Percentiles rank a stretch among this genome's conserved stretches.
Conservation (phyloP, 1,140 invertebrate species). For the Heliconius congener region DNA sequence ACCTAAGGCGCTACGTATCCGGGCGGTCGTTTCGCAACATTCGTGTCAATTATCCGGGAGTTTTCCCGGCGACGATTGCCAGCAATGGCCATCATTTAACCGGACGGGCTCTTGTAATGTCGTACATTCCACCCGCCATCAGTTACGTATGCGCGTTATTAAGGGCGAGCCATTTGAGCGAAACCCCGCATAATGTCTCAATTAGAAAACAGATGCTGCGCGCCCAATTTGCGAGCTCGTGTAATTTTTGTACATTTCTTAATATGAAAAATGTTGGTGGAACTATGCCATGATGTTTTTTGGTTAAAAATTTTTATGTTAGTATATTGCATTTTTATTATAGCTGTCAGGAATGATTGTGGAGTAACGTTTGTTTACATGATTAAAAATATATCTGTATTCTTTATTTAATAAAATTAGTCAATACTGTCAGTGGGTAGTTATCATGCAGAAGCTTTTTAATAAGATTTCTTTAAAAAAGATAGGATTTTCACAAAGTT, state of each 20-base stretch:
- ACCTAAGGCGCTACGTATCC: slow-evolving; percentile 43
- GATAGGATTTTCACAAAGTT: too few species aligned
- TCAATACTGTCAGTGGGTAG: too few species aligned
- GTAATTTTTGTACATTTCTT: slow-evolving; percentile 21
- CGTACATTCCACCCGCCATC: slow-evolving; percentile 62
- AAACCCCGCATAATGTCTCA: slow-evolving; percentile 71
- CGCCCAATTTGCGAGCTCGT: slow-evolving; percentile 57
- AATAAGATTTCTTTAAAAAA: too few species aligned
- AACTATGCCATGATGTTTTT: background rate
- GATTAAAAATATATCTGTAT: too few species aligned
- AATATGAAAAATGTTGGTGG: slow-evolving; percentile 2
- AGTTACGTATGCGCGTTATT: slow-evolving; percentile 69
- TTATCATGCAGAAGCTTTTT: too few species aligned
- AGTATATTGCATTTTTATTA: background rate
- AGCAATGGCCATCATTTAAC: slow-evolving; percentile 69
- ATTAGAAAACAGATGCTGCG: slow-evolving; percentile 73
- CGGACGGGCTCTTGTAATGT: slow-evolving; percentile 56
- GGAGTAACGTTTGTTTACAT: too few species aligned
- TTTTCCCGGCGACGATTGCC: slow-evolving; percentile 69
- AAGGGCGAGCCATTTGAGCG: slow-evolving; percentile 60
- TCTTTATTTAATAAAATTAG: too few species aligned
- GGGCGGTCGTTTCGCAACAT: slow-evolving; percentile 58
- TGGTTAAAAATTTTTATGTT: background rate
- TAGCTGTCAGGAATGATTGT: too few species aligned
- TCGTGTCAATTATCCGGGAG: slow-evolving; percentile 74